phyloP scores from a whole-genome alignment of 2,888 invertebrate genomes.

The Encarsia formosa region DNA sequence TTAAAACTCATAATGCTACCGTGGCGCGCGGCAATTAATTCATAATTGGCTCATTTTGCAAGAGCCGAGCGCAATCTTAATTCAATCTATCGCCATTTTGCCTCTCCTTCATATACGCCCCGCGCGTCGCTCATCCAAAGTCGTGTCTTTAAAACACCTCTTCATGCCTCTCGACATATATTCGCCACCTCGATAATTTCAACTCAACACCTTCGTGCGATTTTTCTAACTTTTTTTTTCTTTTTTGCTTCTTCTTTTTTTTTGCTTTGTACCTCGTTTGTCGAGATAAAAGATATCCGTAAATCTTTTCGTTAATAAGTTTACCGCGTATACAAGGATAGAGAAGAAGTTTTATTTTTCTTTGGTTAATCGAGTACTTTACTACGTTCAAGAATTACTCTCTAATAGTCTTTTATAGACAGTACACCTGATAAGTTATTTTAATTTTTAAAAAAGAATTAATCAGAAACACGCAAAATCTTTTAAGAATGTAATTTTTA shows the following conservation, averaged over 20 bases:
- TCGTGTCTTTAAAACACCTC: constrained; percentile 34
- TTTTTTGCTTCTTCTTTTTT: background rate
- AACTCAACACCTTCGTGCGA: constrained; percentile 30
- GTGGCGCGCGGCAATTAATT: constrained; percentile 48
- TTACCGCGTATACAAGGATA: background rate
- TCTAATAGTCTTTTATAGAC: constrained; percentile 15
- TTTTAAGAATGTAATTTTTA: no score
- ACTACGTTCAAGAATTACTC: constrained; percentile 5
- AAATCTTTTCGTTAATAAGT: constrained; percentile 17
- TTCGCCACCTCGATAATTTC: constrained; percentile 37
- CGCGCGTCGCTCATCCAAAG: constrained; percentile 41
- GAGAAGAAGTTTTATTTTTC: constrained; percentile 9
- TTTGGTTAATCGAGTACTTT: constrained; percentile 5
- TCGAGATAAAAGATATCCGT: background rate
- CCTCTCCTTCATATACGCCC: no score
- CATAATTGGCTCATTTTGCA: constrained; percentile 50
- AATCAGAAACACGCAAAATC: no score
- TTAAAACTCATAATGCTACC: constrained; percentile 47
- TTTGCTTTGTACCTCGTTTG: background rate
- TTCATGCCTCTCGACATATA: constrained; percentile 29
- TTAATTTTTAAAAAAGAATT: no score
- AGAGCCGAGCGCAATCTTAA: constrained; percentile 48
- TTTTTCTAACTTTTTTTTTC: background rate
- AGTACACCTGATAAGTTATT: no score
- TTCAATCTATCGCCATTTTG: constrained; percentile 50